Evolutionary conservation across 2,113 vertebrate genomes (phyloP), one percentile per base, ranked within the genome.

Genomic region (Hyla sarda): DNA sequence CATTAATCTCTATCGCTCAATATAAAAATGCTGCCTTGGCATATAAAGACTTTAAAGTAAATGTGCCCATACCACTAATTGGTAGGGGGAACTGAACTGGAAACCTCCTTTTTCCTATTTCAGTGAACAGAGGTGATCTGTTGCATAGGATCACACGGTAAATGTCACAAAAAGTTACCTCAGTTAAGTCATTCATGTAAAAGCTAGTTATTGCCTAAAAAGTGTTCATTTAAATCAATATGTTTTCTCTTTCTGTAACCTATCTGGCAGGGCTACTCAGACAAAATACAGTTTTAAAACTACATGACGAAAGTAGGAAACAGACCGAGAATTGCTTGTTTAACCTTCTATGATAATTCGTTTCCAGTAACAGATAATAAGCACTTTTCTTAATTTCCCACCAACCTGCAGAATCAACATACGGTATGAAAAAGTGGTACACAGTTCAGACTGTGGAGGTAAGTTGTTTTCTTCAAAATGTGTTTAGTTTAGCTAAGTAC

Each of bases 91-190:
- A 74, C 41, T 74, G 10, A 74, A 48, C 37, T 74, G n/a, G 41
- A 74, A 74, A 74, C 37, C 11, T 71, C 34, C 23, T 48, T 45
- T 73, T 74, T 48, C 47, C 72, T 74, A n/a, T 74, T 48, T 74
- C 21, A 48, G 11, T 74, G 41, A 74, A 74, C 72, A 74, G 37
- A 73, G 71, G 21, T 41, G 34, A 73, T 73, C 37, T 45, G 72
- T 45, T 74, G 72, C 72, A 25, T 47, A 74, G 32, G 41, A 48
- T 74, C 72, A 74, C 72, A 74, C 41, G 37, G 72, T 14, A 74
- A 13, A 74, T 74, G 72, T 74, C 72, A 74, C 23, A 74, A 74
- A 74, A 74, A 74, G 21, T 48, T 74, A 74, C 4, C 41, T 74
- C 72, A 74, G 25, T 74, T 74, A 74, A 28, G 23, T 48, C 72